These are phyloP conservation scores for Coracias cyanogaster DNA, from an alignment of 2,797 vertebrate genomes.

Conservation along the genomic window DNA sequence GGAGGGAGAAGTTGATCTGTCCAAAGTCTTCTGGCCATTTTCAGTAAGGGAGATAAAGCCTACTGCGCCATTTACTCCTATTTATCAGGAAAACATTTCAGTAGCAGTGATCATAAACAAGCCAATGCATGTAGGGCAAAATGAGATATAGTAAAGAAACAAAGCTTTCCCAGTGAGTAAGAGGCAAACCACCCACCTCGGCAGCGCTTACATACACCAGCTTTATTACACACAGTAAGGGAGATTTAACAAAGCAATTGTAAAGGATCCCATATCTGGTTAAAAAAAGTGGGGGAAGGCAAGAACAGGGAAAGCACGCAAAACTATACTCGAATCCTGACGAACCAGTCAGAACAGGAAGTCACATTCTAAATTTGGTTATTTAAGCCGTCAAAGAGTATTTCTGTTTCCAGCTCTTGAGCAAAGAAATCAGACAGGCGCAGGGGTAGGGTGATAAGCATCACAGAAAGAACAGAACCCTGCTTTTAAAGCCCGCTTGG, in stretches of 20 bases:
- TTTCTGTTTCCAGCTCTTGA: slow-evolving; percentile 61
- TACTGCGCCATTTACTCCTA: background rate
- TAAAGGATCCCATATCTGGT: background rate
- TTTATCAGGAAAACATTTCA: slow-evolving; percentile 6
- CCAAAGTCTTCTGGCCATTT: background rate
- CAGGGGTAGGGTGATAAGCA: slow-evolving; percentile 30
- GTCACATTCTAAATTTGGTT: slow-evolving; percentile 60
- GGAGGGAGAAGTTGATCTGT: background rate
- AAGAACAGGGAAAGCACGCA: slow-evolving; percentile 52
- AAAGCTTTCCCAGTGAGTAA: background rate
- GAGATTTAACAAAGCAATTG: slow-evolving; percentile 17
- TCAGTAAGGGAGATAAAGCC: background rate
- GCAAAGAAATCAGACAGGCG: slow-evolving; percentile 43
- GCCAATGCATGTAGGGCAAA: slow-evolving; percentile 10
- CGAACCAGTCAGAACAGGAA: slow-evolving; percentile 72
- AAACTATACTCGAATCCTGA: slow-evolving; percentile 52
- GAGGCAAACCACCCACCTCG: slow-evolving; percentile 38
- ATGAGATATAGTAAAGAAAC: background rate
- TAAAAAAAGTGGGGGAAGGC: background rate
- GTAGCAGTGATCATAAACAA: slow-evolving; percentile 24
- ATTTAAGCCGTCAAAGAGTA: slow-evolving; percentile 67
- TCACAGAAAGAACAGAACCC: slow-evolving; percentile 47
- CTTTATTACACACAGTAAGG: background rate
- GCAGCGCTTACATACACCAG: background rate
- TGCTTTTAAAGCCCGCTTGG: slow-evolving; percentile 20